Evolutionary conservation across 2,888 invertebrate species (phyloP), one percentile per base, ranked within the genome.

Genomic region (Syrista parreyssii): DNA sequence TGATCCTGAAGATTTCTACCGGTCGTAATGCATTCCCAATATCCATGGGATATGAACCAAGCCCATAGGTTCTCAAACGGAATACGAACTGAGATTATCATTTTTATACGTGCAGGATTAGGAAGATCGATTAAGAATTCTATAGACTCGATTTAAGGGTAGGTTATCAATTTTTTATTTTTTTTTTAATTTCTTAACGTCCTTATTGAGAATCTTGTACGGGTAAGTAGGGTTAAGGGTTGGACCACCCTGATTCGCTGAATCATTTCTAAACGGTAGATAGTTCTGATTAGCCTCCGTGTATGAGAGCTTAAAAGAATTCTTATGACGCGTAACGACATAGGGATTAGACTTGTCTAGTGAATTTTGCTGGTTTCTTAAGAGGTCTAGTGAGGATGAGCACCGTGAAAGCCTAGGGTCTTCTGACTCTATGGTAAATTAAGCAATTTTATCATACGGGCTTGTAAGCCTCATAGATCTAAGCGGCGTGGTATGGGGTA

Each of bases 401-500:
- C 71, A 71, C 71, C 71, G 32, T 71, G 71, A 71, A 31, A 33
- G 71, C 71, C 32, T 73, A 34, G 40, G 71, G 40, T 55, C 73
- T 55, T 30, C 68, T n/a, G 83, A 77, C 82, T 82, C 82, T 82
- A 87, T 84, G 87, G 84, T 85, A 86, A 87, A 86, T 87, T 86
- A 85, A 86, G 84, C 87, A 87, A 87, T 87, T 85, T 85, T 81
- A 81, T 84, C 82, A 80, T 82, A 83, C 81, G 80, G 82, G 80
- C 74, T 78, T 79, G 80, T 81, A 80, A 80, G 81, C 83, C 79
- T 78, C 79, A 78, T 79, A 80, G 80, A 84, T 82, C 80, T 80
- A 79, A 80, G 80, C 78, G 81, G 78, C 79, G 78, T 79, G 84
- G 83, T 84, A 79, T 78, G 77, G 80, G 74, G 79, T 79, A 86